Conservation (phyloP, 30 jellyfish, hydroid and myxozoan genomes). For the Pseudorhiza aurosa region DNA sequence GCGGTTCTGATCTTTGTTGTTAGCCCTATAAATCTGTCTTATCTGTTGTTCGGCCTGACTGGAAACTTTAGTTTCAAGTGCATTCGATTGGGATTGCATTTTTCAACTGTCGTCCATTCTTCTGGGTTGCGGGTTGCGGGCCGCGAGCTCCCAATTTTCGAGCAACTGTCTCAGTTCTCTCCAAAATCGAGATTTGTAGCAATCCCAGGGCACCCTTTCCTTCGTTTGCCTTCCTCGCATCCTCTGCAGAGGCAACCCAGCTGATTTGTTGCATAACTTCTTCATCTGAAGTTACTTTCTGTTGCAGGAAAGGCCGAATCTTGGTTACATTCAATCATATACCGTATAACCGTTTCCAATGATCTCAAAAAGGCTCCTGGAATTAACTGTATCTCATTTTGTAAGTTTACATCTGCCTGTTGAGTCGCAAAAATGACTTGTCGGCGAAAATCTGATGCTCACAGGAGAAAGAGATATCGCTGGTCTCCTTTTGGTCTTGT, state of each 20-base stretch:
- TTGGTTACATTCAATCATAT: constrained; percentile 16
- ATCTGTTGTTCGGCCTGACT: too few relatives aligned
- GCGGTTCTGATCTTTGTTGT: too few relatives aligned
- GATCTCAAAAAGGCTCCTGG: constrained; percentile 20
- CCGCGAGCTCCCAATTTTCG: too few relatives aligned
- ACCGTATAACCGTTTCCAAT: constrained; percentile 17
- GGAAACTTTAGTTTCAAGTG: too few relatives aligned
- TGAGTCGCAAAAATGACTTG: constrained; percentile 31
- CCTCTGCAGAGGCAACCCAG: constrained; percentile 16
- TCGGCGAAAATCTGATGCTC: constrained; percentile 30
- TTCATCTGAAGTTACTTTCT: constrained; percentile 16
- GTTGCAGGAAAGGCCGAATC: constrained; percentile 18
- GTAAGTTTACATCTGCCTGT: constrained; percentile 22
- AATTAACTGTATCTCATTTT: constrained; percentile 13
- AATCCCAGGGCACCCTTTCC: constrained; percentile 3
- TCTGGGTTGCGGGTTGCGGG: too few relatives aligned
- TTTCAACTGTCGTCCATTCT: too few relatives aligned
- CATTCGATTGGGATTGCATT: too few relatives aligned
- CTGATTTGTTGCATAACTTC: constrained; percentile 22
- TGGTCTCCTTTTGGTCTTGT: constrained; percentile 32
- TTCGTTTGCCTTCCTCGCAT: constrained; percentile 17
- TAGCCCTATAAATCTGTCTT: too few relatives aligned
- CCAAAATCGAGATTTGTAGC: background rate
- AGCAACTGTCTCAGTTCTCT: background rate
- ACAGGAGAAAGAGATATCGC: constrained; percentile 31